phyloP scores from a whole-genome alignment of 1,140 invertebrate genomes.

The Lordiphosa mommai region DNA sequence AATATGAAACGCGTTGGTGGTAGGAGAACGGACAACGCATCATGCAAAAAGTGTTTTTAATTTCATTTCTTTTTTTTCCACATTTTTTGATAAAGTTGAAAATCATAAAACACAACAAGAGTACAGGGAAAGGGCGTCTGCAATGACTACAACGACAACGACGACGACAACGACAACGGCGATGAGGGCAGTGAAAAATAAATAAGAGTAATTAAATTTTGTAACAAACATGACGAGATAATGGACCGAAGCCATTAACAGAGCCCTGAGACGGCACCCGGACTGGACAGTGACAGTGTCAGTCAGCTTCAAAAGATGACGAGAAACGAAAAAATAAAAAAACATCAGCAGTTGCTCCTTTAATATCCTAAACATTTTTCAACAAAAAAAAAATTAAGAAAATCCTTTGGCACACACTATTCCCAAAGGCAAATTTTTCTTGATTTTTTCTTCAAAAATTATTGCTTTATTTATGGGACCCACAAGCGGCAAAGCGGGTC shows the following conservation, averaged over 20 bases:
- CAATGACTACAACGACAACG: slow-evolving; percentile 5
- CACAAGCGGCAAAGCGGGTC: too few species aligned
- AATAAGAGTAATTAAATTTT: slow-evolving; percentile 80
- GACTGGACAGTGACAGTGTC: slow-evolving; percentile 24
- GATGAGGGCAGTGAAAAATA: slow-evolving; percentile 60
- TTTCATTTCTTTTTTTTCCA: slow-evolving; percentile 60
- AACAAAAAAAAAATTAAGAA: slow-evolving; percentile 29
- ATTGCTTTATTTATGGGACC: background rate
- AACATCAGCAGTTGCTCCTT: slow-evolving; percentile 25
- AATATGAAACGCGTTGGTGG: slow-evolving; percentile 17
- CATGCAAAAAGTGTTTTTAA: slow-evolving; percentile 68
- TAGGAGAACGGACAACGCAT: slow-evolving; percentile 22
- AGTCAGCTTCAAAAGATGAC: slow-evolving; percentile 58
- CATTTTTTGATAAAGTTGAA: slow-evolving; percentile 69
- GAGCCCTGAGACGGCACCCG: slow-evolving; percentile 25
- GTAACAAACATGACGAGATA: slow-evolving; percentile 79
- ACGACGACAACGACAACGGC: background rate
- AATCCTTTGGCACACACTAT: slow-evolving; percentile 43
- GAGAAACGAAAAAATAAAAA: slow-evolving; percentile 47
- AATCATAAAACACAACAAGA: slow-evolving; percentile 63
- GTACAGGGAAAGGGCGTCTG: background rate
- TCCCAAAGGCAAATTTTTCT: slow-evolving; percentile 58
- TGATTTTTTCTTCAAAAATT: slow-evolving; percentile 32
- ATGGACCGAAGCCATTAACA: slow-evolving; percentile 79
- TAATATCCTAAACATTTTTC: slow-evolving; percentile 48